Conservation (phyloP, 2,797 vertebrate genomes). For the Pygocentrus nattereri region DNA sequence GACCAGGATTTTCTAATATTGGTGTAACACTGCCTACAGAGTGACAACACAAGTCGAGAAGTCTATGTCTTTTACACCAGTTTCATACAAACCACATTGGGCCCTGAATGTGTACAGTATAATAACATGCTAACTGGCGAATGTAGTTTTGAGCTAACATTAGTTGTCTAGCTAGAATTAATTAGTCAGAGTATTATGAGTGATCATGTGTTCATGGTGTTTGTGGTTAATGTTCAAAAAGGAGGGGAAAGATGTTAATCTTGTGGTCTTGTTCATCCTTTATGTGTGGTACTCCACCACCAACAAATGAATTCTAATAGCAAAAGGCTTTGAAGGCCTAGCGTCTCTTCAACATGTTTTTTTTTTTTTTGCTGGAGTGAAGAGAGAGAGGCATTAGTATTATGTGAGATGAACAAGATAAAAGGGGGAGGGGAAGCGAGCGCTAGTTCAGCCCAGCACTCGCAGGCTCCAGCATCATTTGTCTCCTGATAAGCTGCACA, state of each 20-base stretch:
- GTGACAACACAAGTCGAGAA: too few relatives aligned
- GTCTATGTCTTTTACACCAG: too few relatives aligned
- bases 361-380: constrained; percentile 33
- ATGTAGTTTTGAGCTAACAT: too few relatives aligned
- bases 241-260: constrained; percentile 39
- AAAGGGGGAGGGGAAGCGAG: constrained; percentile 26
- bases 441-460: background rate
- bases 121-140: too few relatives aligned
- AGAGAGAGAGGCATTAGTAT: constrained; percentile 30
- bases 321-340: constrained; percentile 46
- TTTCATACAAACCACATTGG: too few relatives aligned
- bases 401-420: constrained; percentile 44
- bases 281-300: constrained; percentile 45
- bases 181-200: too few relatives aligned
- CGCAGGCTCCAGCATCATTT: constrained; percentile 40
- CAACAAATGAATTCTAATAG: constrained; percentile 56
- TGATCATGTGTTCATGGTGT: background rate
- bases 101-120: too few relatives aligned
- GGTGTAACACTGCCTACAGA: too few relatives aligned
- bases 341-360: constrained; percentile 21
- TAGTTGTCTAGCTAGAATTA: too few relatives aligned
- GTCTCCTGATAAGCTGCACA: constrained; percentile 35
- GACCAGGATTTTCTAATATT: too few relatives aligned
- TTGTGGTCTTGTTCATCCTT: constrained; percentile 56
- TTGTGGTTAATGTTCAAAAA: constrained; percentile 13